Percentiles rank a stretch among this genome's conserved stretches.
These are phyloP conservation scores for Apotomis capreana DNA, from an alignment of 2,888 invertebrate genomes.

Conservation along the genomic window DNA sequence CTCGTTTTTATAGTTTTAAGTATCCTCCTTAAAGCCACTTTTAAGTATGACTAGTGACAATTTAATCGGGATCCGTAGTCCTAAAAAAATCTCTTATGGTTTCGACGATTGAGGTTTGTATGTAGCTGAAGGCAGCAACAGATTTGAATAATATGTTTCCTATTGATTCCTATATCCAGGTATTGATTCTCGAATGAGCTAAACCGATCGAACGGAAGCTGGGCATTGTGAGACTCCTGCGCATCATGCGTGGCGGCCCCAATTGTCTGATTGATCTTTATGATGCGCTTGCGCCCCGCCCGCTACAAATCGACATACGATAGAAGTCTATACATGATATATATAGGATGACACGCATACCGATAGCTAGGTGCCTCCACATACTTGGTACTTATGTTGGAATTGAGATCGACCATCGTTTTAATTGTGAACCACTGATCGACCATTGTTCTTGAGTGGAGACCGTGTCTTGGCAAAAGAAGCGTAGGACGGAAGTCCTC, in stretches of 20 bases:
- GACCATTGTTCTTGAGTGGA: too few relatives aligned
- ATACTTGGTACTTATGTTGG: background rate
- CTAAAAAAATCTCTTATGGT: too few relatives aligned
- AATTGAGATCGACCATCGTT: too few relatives aligned
- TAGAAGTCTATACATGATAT: constrained; percentile 26
- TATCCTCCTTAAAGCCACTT: too few relatives aligned
- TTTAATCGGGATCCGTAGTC: too few relatives aligned
- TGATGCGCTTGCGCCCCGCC: constrained; percentile 71
- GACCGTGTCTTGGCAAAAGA: too few relatives aligned
- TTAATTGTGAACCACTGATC: too few relatives aligned
- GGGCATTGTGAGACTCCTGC: constrained; percentile 72
- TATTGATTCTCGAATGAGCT: constrained; percentile 45
- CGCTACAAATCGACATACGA: constrained; percentile 57
- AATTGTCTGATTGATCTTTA: constrained; percentile 82
- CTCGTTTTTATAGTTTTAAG: too few relatives aligned
- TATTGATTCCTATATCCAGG: background rate
- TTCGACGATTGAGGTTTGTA: too few relatives aligned
- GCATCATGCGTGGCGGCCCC: constrained; percentile 75
- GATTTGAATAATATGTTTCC: too few relatives aligned
- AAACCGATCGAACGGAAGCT: constrained; percentile 65
- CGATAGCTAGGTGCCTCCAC: background rate
- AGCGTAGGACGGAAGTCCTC: too few relatives aligned
- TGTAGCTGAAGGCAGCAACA: background rate
- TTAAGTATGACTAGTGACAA: too few relatives aligned
- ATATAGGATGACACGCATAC: background rate